Base-by-base conservation (phyloP, 2,113 vertebrate species). In the Thymallus thymallus region DNA sequence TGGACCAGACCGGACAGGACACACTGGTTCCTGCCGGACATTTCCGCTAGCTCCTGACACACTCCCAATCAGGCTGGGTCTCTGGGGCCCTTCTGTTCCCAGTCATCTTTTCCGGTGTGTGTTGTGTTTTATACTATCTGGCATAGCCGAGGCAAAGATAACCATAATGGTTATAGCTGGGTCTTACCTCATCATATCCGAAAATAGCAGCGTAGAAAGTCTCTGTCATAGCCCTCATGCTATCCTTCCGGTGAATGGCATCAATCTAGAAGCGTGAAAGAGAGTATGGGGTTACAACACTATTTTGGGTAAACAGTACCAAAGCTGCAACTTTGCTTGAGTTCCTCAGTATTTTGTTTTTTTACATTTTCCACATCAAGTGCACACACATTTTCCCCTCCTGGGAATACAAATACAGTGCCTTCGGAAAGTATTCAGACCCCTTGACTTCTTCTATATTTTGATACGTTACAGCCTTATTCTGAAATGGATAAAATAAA, bases 151-250 rank as follows among this genome's bases (percentile, higher is more conserved):
- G 0, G 55, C 55, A 20, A 48, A 58, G 20, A 58, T 68, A 41
- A 41, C 7, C 45, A 5, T 67, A 18, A 32, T 9, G 32, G 7
- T 22, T 6, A 32, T 66, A 66, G 55, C 55, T 22, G 20, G 32
- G 16, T 73, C 80, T 85, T 69, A 99, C 97, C 96, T 99, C 98
- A 80, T 99, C 98, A 0, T 98, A 99, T 87, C 98, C 97, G 90
- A 99, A 98, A 24, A 99, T 91, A 26, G 96, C 94, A 1, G 94
- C 96, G 69, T 98, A 99, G 86, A 99, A 99, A 68, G 90, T 96
- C 91, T 98, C 94, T 0, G 95, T 96, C 96, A 99, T 97, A 5
- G 70, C 80, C 80, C 88, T 94, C 91, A 96, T 76, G 1, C 94
- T 94, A 86, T 96, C 92, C 88, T 95, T 99, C 77, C 98, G 90